Conservation (phyloP, 2,113 vertebrate genomes). For the Turnix velox region DNA sequence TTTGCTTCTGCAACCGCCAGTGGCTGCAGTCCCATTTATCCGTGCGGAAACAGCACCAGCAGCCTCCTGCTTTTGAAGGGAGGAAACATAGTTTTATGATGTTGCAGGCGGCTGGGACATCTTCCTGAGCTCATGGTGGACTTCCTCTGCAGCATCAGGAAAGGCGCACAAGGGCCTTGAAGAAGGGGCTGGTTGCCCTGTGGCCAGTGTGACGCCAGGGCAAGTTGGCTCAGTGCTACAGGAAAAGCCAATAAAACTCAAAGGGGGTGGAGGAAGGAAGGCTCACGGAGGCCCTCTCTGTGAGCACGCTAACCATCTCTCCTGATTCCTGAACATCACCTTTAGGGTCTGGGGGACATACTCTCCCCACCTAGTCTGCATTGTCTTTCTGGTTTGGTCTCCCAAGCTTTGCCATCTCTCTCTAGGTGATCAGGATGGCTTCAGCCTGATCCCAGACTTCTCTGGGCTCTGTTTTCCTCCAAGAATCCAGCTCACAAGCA, state of each 20-base stretch:
- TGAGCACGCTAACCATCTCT: accelerated
- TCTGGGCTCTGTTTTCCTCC: not conserved
- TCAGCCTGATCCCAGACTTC: not conserved
- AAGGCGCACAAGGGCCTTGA: accelerated
- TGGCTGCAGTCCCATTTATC: accelerated
- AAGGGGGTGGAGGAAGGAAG: not conserved
- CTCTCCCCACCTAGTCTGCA: not conserved
- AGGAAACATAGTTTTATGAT: constrained; percentile 8
- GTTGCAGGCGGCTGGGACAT: not conserved
- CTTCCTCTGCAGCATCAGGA: constrained; percentile 24
- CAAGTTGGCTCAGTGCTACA: accelerated
- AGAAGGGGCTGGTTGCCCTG: not conserved
- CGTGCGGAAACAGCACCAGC: not conserved
- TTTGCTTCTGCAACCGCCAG: not conserved
- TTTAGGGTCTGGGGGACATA: accelerated
- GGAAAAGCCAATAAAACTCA: not conserved
- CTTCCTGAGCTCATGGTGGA: not conserved
- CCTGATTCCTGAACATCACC: accelerated
- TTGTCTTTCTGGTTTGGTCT: not conserved
- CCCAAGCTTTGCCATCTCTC: not conserved
- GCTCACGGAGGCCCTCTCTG: not conserved
- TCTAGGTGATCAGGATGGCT: not conserved
- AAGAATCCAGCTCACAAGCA: not conserved
- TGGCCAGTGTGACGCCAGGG: accelerated
- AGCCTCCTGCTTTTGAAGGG: constrained; percentile 5